Evolutionary conservation across 2,113 vertebrate genomes (phyloP), one percentile per base, ranked within the genome.

Genomic region (Lagenorhynchus albirostris): DNA sequence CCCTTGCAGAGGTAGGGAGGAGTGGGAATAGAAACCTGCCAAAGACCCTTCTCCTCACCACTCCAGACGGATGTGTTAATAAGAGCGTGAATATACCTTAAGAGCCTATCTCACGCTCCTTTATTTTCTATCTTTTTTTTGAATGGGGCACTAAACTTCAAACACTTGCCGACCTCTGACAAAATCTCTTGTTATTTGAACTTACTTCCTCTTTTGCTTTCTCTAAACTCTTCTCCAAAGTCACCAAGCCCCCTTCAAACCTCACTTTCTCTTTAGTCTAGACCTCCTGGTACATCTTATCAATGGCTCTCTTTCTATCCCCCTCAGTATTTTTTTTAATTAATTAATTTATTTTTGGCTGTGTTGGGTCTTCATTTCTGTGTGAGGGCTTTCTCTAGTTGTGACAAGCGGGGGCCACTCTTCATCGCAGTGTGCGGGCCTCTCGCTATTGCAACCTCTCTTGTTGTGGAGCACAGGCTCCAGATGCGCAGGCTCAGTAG

Each of bases 1-100:
- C 14, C 13, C 21, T 74, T 71, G 1, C 0, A n/a, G 63, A 71
- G 7, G 29, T 1, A 3, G 21, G 18, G 60, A 26, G 3, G 1
- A 18, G 13, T 5, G 38, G 68, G 8, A 63, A 20, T 0, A 13
- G 13, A 25, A 7, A 26, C 14, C 21, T n/a, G 21, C 63, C 33
- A 70, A 79, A 71, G 18, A 73, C 11, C 0, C 4, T 9, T 9
- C 6, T 58, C n/a, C 20, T 65, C 2, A 0, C 23, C 26, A 2
- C 41, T 36, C 20, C 38, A 18, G 36, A 63, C 15, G 33, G 25
- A 15, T 8, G 5, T 6, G 7, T 15, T 50, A 21, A 6, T 33
- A 68, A 83, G 33, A 53, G 53, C 0, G 0, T 1, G 33, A 31
- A 55, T 65, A 25, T 33, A 60, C 2, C 17, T 53, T 33, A 55